Conservation (phyloP, 2,888 invertebrate species). For the Leptopilina drosophilae region DNA sequence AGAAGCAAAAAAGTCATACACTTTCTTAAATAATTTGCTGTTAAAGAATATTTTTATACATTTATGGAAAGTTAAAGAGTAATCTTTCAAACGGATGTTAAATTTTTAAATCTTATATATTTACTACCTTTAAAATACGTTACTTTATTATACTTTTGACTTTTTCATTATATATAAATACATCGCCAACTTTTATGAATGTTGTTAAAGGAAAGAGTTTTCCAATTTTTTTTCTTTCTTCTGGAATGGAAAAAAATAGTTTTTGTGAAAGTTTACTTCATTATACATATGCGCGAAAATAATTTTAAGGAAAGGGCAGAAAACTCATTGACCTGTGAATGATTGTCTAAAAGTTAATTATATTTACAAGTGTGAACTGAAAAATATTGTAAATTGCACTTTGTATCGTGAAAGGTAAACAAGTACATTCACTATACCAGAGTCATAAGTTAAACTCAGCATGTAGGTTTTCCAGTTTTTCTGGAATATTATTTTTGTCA, state of each 20-base stretch:
- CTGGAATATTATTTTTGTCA: slow-evolving; percentile 4
- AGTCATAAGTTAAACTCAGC: slow-evolving; percentile 10
- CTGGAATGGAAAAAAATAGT: background rate
- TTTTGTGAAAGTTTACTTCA: background rate
- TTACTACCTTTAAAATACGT: background rate
- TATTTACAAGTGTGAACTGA: slow-evolving; percentile 24
- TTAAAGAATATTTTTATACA: background rate
- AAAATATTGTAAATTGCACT: slow-evolving; percentile 23
- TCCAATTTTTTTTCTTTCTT: slow-evolving; percentile 3
- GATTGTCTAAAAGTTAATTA: slow-evolving; percentile 27
- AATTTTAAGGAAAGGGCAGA: slow-evolving; percentile 3
- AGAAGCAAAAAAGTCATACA: background rate
- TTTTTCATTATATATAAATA: slow-evolving; percentile 2
- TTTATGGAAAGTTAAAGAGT: slow-evolving; percentile 6
- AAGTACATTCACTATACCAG: slow-evolving; percentile 27
- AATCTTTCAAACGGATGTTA: slow-evolving; percentile 14
- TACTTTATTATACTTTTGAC: slow-evolving; percentile 8
- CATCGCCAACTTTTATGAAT: slow-evolving; percentile 6
- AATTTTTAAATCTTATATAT: background rate
- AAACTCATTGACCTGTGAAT: slow-evolving; percentile 9
- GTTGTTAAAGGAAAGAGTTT: slow-evolving; percentile 4
- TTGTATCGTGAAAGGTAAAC: slow-evolving; percentile 32
- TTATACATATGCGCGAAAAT: background rate
- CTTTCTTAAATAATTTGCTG: background rate
- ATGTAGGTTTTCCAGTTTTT: slow-evolving; percentile 34